These are phyloP conservation scores for Odontomyia ornata DNA, from an alignment of 2,888 invertebrate species.

Conservation along the genomic window DNA sequence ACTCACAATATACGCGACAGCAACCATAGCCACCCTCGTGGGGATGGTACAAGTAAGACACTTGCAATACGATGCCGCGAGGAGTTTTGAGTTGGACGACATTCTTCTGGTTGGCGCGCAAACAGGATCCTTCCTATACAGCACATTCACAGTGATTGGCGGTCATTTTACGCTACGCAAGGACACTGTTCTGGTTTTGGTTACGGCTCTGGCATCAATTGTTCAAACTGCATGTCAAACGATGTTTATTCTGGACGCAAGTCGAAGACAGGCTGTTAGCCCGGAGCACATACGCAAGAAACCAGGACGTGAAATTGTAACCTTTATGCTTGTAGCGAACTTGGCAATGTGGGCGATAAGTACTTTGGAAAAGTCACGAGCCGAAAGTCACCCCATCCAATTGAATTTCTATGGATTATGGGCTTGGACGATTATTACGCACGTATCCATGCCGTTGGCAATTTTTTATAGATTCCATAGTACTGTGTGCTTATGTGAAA, in stretches of 20 bases:
- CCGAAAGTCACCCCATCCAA: slow-evolving; percentile 92
- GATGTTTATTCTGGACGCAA: slow-evolving; percentile 90
- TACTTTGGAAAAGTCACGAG: slow-evolving; percentile 88
- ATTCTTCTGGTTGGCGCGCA: slow-evolving; percentile 92
- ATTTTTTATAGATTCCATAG: slow-evolving; percentile 96
- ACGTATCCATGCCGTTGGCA: slow-evolving; percentile 91
- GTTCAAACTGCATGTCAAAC: slow-evolving; percentile 91
- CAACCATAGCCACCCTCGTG: slow-evolving; percentile 84
- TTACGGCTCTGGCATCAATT: slow-evolving; percentile 85
- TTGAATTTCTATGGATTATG: slow-evolving; percentile 90
- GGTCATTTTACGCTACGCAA: slow-evolving; percentile 87
- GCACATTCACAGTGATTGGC: slow-evolving; percentile 92
- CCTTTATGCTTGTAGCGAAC: slow-evolving; percentile 89
- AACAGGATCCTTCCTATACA: slow-evolving; percentile 93
- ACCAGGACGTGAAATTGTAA: slow-evolving; percentile 92
- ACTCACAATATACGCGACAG: slow-evolving; percentile 83
- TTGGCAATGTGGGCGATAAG: slow-evolving; percentile 95
- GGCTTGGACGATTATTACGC: slow-evolving; percentile 96
- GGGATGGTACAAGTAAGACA: slow-evolving; percentile 90
- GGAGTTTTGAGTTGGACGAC: slow-evolving; percentile 87
- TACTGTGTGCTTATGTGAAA: slow-evolving; percentile 93
- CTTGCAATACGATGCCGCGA: slow-evolving; percentile 82
- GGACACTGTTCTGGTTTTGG: slow-evolving; percentile 81
- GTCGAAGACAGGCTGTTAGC: slow-evolving; percentile 82
- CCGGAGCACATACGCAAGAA: slow-evolving; percentile 85